A percentile compares a stretch with the other conserved stretches of the same genome.
These are phyloP conservation scores for Lasiommata megera DNA, from an alignment of 2,888 invertebrate genomes.

Conservation along the genomic window DNA sequence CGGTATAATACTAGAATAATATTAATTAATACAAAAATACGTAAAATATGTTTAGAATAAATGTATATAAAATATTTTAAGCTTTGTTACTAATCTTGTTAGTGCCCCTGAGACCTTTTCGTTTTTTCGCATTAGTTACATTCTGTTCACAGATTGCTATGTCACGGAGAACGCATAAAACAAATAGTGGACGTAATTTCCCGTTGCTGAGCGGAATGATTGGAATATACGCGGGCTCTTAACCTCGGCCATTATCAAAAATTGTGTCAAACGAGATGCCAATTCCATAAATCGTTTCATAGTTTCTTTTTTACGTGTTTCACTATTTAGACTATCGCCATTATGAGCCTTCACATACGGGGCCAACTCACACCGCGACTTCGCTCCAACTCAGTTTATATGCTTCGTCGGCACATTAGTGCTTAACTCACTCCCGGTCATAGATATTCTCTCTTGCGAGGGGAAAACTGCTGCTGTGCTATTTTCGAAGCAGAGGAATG, in stretches of 20 bases:
- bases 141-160: neutral
- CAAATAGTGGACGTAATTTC: slow-evolving; percentile 1
- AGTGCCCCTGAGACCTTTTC: too few species aligned
- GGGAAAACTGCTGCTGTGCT: too few species aligned
- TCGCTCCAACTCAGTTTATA: neutral
- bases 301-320: slow-evolving; percentile 16
- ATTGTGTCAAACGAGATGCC: slow-evolving; percentile 18
- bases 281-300: slow-evolving; percentile 15
- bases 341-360: neutral
- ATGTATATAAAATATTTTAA: too few species aligned
- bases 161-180: neutral
- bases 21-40: too few species aligned
- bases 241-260: slow-evolving; percentile 12
- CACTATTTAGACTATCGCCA: slow-evolving; percentile 1
- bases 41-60: too few species aligned
- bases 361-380: neutral
- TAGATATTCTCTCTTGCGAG: too few species aligned
- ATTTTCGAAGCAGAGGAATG: too few species aligned
- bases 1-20: too few species aligned
- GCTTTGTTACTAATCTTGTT: too few species aligned
- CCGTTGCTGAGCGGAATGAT: neutral
- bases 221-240: neutral
- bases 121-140: neutral
- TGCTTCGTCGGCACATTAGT: too few species aligned
- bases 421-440: too few species aligned